Evolutionary conservation across 2,113 vertebrate species (phyloP).

Genomic region (Paramormyrops kingsleyae): DNA sequence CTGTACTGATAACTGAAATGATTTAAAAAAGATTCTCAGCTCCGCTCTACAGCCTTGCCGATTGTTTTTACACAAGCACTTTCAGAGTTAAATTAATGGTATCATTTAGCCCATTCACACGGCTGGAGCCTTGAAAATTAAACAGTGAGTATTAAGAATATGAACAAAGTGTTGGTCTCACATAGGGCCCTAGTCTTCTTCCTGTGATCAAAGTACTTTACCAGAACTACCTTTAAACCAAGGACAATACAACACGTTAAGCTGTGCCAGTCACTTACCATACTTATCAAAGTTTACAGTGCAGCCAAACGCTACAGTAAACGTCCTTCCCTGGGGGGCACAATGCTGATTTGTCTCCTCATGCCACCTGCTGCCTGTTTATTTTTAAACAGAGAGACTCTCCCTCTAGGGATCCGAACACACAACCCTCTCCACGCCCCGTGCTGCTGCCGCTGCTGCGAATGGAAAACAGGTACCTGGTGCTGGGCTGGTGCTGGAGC

Average conservation of each 20-base stretch:
- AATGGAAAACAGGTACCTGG: slow-evolving; percentile 22
- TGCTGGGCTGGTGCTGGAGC: background rate
- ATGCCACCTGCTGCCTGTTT: background rate
- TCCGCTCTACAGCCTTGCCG: background rate
- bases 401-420: background rate
- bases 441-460: background rate
- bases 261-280: background rate
- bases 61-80: background rate
- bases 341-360: background rate
- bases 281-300: background rate
- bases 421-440: background rate
- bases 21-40: background rate
- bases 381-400: background rate
- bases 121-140: background rate
- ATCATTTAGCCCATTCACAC: background rate
- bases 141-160: background rate
- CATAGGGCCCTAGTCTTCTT: background rate
- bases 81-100: background rate
- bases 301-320: background rate
- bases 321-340: background rate
- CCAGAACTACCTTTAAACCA: background rate
- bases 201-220: background rate
- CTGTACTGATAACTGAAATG: background rate
- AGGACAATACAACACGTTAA: background rate
- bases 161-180: background rate